Evolutionary conservation across 2,797 vertebrate genomes (phyloP).

Genomic region (Nannoperca obscura): DNA sequence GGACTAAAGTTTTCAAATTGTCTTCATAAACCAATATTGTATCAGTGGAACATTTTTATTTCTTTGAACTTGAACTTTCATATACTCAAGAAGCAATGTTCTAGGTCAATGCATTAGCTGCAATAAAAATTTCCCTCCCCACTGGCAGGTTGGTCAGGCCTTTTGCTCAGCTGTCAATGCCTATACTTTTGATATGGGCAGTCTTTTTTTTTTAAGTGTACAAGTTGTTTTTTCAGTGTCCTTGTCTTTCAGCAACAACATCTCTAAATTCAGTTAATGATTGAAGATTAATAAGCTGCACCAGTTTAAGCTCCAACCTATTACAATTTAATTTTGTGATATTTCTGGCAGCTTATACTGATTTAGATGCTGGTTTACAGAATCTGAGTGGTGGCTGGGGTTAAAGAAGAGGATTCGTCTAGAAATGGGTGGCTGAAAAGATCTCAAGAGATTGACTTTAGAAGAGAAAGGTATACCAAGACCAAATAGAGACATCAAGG

Average conservation of each 20-base stretch:
- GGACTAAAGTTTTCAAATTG: not conserved
- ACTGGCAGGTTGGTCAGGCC: not conserved
- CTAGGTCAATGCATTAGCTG: not conserved
- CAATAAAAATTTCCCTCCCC: not conserved
- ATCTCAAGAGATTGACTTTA: conserved; percentile 39
- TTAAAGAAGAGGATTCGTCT: conserved; percentile 13
- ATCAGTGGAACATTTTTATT: not conserved
- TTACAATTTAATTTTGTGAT: not conserved
- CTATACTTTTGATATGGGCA: not conserved
- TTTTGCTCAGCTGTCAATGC: not conserved
- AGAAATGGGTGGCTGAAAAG: conserved; percentile 21
- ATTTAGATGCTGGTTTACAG: conserved; percentile 37
- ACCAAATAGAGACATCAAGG: conserved; percentile 46
- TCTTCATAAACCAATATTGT: not conserved
- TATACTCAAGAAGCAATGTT: not conserved
- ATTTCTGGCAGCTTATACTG: not conserved
- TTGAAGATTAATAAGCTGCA: not conserved
- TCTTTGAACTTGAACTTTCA: not conserved
- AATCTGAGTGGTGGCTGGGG: conserved; percentile 7
- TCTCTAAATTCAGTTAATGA: not conserved
- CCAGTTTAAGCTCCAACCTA: not conserved
- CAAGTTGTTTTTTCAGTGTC: not conserved
- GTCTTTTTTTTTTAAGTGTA: conserved; percentile 2
- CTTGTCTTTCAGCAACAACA: not conserved
- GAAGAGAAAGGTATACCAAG: conserved; percentile 21